Percentiles rank a stretch among this genome's conserved stretches.
phyloP scores from a whole-genome alignment of 2,797 vertebrate genomes.

The Anas capensis region DNA sequence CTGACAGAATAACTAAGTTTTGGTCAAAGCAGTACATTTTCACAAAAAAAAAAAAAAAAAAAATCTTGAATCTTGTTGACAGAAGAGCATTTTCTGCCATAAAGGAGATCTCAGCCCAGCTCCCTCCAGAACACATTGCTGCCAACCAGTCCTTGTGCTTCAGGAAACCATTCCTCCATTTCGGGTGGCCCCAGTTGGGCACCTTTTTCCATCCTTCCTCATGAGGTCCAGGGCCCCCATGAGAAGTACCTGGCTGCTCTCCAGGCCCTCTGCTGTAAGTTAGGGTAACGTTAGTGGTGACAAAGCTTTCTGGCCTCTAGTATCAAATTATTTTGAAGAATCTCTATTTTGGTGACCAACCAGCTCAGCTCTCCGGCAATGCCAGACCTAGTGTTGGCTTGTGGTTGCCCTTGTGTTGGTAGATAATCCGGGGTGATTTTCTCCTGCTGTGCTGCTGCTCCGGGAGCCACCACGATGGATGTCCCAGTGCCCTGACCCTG shows the following conservation, averaged over 20 bases:
- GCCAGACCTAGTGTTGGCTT: neutral
- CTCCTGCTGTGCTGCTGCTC: neutral
- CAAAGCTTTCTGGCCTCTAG: neutral
- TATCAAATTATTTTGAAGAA: neutral
- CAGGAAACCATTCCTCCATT: neutral
- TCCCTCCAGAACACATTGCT: neutral
- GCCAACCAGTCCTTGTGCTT: neutral
- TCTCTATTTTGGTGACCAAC: neutral
- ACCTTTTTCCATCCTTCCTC: no score
- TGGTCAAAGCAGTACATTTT: neutral
- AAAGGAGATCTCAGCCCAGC: neutral
- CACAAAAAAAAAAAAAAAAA: neutral
- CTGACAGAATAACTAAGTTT: neutral
- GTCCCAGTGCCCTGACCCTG: no score
- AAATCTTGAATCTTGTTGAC: neutral
- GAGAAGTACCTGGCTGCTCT: neutral
- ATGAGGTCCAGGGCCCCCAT: no score
- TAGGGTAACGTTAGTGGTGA: neutral
- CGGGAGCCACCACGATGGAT: no score
- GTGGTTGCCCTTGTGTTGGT: neutral
- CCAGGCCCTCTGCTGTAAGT: neutral
- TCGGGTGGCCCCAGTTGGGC: no score
- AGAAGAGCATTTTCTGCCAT: neutral
- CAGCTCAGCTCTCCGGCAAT: neutral
- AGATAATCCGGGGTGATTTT: neutral